Evolutionary conservation across 2,888 invertebrate genomes (phyloP), one percentile per base, ranked within the genome.

Genomic region (Lomographa bimaculata): DNA sequence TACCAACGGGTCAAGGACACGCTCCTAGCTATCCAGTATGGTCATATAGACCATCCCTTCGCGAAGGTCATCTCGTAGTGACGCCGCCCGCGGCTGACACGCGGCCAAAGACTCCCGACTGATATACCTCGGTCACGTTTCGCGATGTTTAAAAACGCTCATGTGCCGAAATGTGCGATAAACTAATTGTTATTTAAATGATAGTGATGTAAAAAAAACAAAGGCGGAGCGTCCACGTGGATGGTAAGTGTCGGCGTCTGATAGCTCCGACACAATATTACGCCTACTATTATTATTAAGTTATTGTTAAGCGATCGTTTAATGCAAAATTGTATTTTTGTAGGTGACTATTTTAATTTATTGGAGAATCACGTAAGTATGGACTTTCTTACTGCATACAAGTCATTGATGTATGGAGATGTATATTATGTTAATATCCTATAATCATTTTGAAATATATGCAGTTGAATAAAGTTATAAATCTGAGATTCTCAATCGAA

Each of bases 1-100:
- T 94, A 91, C 75, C 92, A 92, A 71, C 90, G 93, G 53, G 90
- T 98, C 55, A 91, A 93, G 56, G 93, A 95, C 60, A 92, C 93
- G 24, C 90, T 99, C 16, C 90, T 92, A 4, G 96, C 96, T 60
- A 99, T 99, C 56, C 98, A 98, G 71, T 97, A 97, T 71, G 97
- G 97, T 2, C 92, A 93, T 66, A 90, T 95, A 59, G 90, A 93
- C 7, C 97, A 97, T 71, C 95, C 95, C 1, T 97, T 95, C 95
- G 92, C 94, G 24, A 86, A 93, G 47, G 57, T 84, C 47, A 75
- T 87, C 38, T 71, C 81, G 53, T 86, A 85, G 78, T 77, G 58
- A 32, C 24, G 3, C 10, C 35, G 14, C 2, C 14, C 14, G 4
- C 14, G 14, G n/a, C n/a, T n/a, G n/a, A 14, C 3, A 4, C 14